phyloP scores from a whole-genome alignment of 37 sponge, comb jelly and placozoan species.

The Crambe crambe region DNA sequence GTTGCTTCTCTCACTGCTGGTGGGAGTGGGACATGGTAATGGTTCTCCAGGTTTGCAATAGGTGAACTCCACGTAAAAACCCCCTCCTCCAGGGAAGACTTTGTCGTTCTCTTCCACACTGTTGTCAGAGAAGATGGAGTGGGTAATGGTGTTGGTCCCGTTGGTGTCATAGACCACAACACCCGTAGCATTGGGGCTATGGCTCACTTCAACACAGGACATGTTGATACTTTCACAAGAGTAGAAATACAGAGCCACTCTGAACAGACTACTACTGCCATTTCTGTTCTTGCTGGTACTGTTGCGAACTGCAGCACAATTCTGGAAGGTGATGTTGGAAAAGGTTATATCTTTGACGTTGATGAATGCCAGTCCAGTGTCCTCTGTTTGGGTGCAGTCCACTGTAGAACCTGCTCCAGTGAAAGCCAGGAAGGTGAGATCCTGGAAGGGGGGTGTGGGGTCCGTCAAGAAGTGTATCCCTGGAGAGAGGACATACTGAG shows the following conservation, averaged over 20 bases:
- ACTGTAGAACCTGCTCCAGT: slow-evolving; percentile 14
- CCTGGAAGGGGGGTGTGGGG: background rate
- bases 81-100: background rate
- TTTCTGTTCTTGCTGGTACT: slow-evolving; percentile 21
- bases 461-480: slow-evolving; percentile 11
- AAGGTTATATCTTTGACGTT: slow-evolving; percentile 23
- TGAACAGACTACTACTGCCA: background rate
- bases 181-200: slow-evolving; percentile 42
- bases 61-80: slow-evolving; percentile 46
- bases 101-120: background rate
- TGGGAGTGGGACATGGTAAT: background rate
- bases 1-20: background rate
- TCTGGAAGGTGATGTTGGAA: background rate
- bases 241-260: slow-evolving; percentile 36
- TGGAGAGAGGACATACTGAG: background rate
- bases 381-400: background rate
- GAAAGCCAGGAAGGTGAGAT: slow-evolving; percentile 13
- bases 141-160: slow-evolving; percentile 1
- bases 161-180: slow-evolving; percentile 39
- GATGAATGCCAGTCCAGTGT: slow-evolving; percentile 44
- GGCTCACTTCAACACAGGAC: background rate
- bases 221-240: slow-evolving; percentile 23
- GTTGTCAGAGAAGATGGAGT: slow-evolving; percentile 24
- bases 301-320: slow-evolving; percentile 30
- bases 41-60: slow-evolving; percentile 52